Evolutionary conservation across 2,888 invertebrate genomes (phyloP), one percentile per base, ranked within the genome.

Genomic region (Antitype chi): DNA sequence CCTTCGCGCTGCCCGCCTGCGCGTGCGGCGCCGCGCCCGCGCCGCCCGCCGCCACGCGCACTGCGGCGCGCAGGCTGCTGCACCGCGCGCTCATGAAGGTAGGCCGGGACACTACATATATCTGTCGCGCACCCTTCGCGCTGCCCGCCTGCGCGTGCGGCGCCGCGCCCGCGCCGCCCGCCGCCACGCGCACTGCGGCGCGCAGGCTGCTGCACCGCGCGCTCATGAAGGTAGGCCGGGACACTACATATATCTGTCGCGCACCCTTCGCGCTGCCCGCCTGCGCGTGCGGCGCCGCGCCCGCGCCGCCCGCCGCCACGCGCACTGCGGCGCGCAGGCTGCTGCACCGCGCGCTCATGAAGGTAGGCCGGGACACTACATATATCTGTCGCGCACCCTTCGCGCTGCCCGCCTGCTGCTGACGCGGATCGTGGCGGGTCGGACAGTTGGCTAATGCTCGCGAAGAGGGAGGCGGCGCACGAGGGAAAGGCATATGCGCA

Each of bases 1-100:
- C 98, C 87, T 99, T 98, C 98, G 97, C 97, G 78, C 98, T 99
- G 86, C 97, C 98, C 23, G 97, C 94, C 2, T 99, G 99, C 94
- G 93, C 97, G 0, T 97, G 97, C 90, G 97, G 97, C 78, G 94
- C 86, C 71, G 23, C 77, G 72, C 74, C 86, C 60, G 62, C 96
- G 4, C 28, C 73, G 63, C 88, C 91, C 71, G 80, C 87, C 66
- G 0, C 0, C 32, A 84, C 82, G 60, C 72, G 80, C 78, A 75
- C 84, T 72, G 78, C 79, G 13, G 91, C 93, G 0, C 59, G 91
- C 7, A 87, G 92, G 0, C 92, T 97, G 84, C 91, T 97, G 81
- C 96, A 95, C 38, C 91, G 92, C 0, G 97, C 96, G 15, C 88
- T 96, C 1, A 81, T 86, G 4, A 93, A 94, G 92, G 93, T 94